These are phyloP conservation scores for Gymnogyps californianus DNA, from an alignment of 2,113 vertebrate species.

Conservation along the genomic window DNA sequence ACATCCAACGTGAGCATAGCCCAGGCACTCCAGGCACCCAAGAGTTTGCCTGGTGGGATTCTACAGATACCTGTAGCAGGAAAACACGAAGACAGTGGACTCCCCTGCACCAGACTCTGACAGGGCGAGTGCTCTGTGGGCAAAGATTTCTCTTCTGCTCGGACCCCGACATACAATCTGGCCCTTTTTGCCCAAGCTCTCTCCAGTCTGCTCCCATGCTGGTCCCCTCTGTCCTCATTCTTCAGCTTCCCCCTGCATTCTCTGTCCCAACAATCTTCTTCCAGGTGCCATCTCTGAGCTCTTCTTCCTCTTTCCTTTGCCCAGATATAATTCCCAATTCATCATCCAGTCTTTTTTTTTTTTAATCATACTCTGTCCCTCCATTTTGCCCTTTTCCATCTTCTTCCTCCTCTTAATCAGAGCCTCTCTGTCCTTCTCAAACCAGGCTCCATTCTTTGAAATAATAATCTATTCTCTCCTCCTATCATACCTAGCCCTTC, in stretches of 20 bases:
- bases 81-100: background rate
- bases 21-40: background rate
- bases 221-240: background rate
- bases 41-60: background rate
- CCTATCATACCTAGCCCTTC: background rate
- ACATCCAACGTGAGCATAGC: fast-evolving
- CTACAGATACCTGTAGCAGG: background rate
- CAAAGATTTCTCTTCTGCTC: background rate
- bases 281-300: background rate
- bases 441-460: background rate
- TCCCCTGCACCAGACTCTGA: background rate
- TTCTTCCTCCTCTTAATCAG: background rate
- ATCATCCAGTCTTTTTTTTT: background rate
- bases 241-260: background rate
- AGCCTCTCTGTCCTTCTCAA: background rate
- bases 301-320: background rate
- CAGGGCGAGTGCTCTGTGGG: fast-evolving
- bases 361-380: background rate
- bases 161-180: background rate
- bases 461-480: background rate
- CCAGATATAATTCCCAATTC: background rate
- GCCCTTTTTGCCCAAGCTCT: background rate
- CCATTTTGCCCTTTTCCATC: background rate
- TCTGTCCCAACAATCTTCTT: background rate
- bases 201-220: background rate